A percentile compares a stretch with the other conserved stretches of the same genome.
Conservation (phyloP, 2,888 invertebrate genomes). For the Exephanes ischioxanthus region DNA sequence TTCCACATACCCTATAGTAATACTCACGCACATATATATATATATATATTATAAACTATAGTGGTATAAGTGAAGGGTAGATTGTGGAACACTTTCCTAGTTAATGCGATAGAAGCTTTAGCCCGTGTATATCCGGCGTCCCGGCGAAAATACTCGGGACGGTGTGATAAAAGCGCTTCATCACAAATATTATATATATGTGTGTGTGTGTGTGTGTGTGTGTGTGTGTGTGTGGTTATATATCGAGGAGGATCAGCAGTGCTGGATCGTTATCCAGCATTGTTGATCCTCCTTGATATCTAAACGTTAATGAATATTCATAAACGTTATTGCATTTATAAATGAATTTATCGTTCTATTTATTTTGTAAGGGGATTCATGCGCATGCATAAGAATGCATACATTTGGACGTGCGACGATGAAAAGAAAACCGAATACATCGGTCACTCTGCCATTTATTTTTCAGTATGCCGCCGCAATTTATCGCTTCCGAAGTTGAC, state of each 20-base stretch:
- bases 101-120: constrained; percentile 48
- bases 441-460: too few relatives aligned
- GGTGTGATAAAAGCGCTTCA: constrained; percentile 40
- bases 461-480: too few relatives aligned
- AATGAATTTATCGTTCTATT: constrained; percentile 8
- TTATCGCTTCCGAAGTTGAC: too few relatives aligned
- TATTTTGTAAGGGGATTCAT: neutral
- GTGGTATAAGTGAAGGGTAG: constrained; percentile 36
- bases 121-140: constrained; percentile 14
- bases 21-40: constrained; percentile 13
- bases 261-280: too few relatives aligned
- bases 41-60: neutral
- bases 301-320: constrained; percentile 27
- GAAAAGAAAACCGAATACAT: too few relatives aligned
- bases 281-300: too few relatives aligned
- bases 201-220: neutral
- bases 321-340: constrained; percentile 13
- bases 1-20: constrained; percentile 18
- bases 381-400: neutral
- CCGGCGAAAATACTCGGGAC: constrained; percentile 43
- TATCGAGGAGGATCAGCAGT: neutral
- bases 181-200: neutral
- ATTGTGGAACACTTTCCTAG: constrained; percentile 46
- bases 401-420: neutral
- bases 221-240: neutral